Evolutionary conservation across 2,797 vertebrate genomes (phyloP).

Genomic region (Tenualosa thibaudeaui): DNA sequence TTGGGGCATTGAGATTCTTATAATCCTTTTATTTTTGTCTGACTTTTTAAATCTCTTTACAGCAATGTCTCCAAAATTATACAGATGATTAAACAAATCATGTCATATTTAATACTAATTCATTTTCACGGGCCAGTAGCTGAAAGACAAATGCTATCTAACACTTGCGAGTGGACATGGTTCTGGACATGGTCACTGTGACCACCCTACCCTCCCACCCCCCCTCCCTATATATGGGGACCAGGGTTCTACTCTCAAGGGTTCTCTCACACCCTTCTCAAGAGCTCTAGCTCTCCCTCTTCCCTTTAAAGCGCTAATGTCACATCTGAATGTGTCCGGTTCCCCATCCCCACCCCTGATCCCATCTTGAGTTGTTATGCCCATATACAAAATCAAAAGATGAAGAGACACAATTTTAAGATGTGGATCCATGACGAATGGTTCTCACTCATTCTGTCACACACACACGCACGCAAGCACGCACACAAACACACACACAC

Average conservation of each 20-base stretch:
- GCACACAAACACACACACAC: slow-evolving; percentile 41
- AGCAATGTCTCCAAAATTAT: slow-evolving; percentile 55
- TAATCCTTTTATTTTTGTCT: background rate
- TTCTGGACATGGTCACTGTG: background rate
- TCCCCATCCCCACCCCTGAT: slow-evolving; percentile 32
- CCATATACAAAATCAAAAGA: slow-evolving; percentile 42
- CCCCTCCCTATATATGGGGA: background rate
- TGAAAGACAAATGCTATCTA: slow-evolving; percentile 17
- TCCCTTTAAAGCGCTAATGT: slow-evolving; percentile 62
- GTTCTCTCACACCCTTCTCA: background rate
- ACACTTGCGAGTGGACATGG: slow-evolving; percentile 7
- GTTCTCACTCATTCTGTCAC: slow-evolving; percentile 16
- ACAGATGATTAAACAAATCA: slow-evolving; percentile 40
- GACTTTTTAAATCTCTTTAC: slow-evolving; percentile 48
- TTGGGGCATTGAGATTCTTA: slow-evolving; percentile 53
- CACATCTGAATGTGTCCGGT: slow-evolving; percentile 61
- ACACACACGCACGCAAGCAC: slow-evolving; percentile 49
- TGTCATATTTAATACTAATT: background rate
- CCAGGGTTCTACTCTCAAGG: background rate
- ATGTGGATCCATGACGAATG: slow-evolving; percentile 13
- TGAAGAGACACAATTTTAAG: slow-evolving; percentile 36
- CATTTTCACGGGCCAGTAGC: background rate
- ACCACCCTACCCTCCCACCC: background rate
- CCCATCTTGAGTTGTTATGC: slow-evolving; percentile 18
- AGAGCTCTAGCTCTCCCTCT: slow-evolving; percentile 46